Evolutionary conservation across 2,888 invertebrate genomes (phyloP), one percentile per base, ranked within the genome.

Genomic region (Periphyllus acericola): DNA sequence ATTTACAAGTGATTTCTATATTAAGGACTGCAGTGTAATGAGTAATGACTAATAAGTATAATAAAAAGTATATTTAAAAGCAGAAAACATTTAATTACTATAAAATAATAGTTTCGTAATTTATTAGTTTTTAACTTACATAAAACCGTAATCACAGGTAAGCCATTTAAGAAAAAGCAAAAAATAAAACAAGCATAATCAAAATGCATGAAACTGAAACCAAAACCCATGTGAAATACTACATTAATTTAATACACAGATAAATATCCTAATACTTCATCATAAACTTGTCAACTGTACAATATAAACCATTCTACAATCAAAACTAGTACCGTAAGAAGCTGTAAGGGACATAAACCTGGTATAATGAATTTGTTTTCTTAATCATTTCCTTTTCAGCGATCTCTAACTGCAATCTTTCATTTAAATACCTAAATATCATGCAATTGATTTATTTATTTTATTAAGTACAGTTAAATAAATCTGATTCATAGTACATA

Each of bases 371-470:
- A 93, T 96, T 96, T 90, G 96, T 96, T 91, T 96, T 96, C 78
- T 93, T 93, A 72, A 95, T 92, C 52, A 96, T 93, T 90, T 95
- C 94, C 90, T 96, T 95, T 91, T 97, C 97, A 90, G 95, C 95
- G 91, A 96, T 94, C 89, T 95, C 93, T 91, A 96, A 96, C 89
- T 95, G 95, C 79, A 96, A 92, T 91, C 95, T 93, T 91, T 97
- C 97, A 92, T 96, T 95, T 83, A 97, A 93, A 92, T 95, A 96
- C 91, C 93, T 93, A 90, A 32, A 90, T 84, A 14, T 25, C 25
- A 68, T 52, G 46, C 68, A 85, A 85, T 78, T 75, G 60, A 90
- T 72, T 83, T 55, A n/a, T 52, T 40, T 55, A 19, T 66, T 60
- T 46, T 75, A 66, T 66, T 9, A n/a, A 74, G 29, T 60, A n/a